These are phyloP conservation scores for Drosophila pandora DNA, from an alignment of 1,140 invertebrate genomes.

Conservation along the genomic window DNA sequence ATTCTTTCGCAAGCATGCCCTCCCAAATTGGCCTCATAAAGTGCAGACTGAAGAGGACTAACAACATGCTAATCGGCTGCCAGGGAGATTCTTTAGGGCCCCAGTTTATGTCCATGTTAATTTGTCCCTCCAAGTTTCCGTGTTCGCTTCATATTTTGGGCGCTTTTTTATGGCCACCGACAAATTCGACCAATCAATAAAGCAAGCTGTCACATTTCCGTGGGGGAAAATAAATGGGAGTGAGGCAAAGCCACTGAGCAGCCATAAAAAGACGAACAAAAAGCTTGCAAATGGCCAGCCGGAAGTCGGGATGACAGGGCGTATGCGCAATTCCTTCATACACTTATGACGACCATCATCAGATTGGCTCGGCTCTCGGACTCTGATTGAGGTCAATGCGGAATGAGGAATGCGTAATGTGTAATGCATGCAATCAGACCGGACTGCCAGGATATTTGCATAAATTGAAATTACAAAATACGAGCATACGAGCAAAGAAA, in stretches of 20 bases:
- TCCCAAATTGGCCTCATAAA: slow-evolving; percentile 46
- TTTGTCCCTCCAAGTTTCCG: slow-evolving; percentile 57
- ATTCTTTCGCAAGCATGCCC: slow-evolving; percentile 10
- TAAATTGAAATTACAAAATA: slow-evolving; percentile 42
- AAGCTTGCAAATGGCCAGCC: slow-evolving; percentile 15
- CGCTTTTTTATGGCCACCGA: slow-evolving; percentile 44
- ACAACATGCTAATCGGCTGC: slow-evolving; percentile 66
- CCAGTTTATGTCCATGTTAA: slow-evolving; percentile 66
- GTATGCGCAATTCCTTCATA: slow-evolving; percentile 45
- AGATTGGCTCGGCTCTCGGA: slow-evolving; percentile 1
- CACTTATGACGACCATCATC: slow-evolving; percentile 15
- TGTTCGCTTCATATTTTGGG: slow-evolving; percentile 37
- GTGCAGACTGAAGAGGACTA: slow-evolving; percentile 14
- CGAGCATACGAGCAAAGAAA: slow-evolving; percentile 5
- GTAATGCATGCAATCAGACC: slow-evolving; percentile 25
- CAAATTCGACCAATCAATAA: slow-evolving; percentile 56
- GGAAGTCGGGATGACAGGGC: slow-evolving; percentile 8
- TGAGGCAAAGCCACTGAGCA: slow-evolving; percentile 14
- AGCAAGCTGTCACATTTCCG: slow-evolving; percentile 29
- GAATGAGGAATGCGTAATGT: slow-evolving; percentile 6
- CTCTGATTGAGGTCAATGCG: slow-evolving; percentile 24
- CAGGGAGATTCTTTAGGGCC: slow-evolving; percentile 1
- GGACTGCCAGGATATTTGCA: slow-evolving; percentile 16
- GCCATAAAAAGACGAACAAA: slow-evolving; percentile 35
- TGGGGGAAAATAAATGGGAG: background rate